phyloP scores from a whole-genome alignment of 2,113 vertebrate genomes.

The Promerops cafer region DNA sequence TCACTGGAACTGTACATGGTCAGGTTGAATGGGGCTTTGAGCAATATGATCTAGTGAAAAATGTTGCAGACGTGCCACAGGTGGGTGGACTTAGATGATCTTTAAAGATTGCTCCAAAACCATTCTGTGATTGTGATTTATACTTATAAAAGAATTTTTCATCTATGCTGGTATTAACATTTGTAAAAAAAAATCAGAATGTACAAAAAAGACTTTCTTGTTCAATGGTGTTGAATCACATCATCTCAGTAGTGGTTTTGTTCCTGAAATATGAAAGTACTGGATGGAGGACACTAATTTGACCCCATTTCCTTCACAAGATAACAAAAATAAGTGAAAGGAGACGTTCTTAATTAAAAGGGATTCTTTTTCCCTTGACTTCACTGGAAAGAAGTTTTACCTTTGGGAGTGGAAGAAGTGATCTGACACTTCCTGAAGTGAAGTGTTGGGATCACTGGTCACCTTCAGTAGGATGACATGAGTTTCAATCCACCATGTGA shows the following conservation, averaged over 20 bases:
- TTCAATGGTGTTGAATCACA: neutral
- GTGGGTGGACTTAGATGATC: neutral
- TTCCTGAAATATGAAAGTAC: neutral
- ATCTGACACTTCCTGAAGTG: neutral
- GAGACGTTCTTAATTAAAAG: neutral
- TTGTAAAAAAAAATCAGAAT: neutral
- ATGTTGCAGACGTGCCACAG: rapidly evolving
- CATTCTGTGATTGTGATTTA: neutral
- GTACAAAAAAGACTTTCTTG: neutral
- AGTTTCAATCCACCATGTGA: neutral
- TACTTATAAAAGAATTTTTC: neutral
- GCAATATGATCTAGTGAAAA: neutral
- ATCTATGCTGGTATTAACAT: neutral
- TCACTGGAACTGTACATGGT: neutral
- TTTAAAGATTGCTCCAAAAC: neutral
- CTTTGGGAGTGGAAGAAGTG: neutral
- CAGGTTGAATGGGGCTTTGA: neutral
- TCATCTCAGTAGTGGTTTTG: neutral
- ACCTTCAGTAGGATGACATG: neutral
- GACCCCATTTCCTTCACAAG: neutral
- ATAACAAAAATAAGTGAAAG: neutral
- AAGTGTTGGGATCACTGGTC: neutral
- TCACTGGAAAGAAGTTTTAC: neutral
- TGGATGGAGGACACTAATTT: neutral
- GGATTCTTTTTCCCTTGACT: neutral